These are phyloP conservation scores for Zaprionus ghesquierei DNA, from an alignment of 1,140 invertebrate genomes.

Conservation along the genomic window DNA sequence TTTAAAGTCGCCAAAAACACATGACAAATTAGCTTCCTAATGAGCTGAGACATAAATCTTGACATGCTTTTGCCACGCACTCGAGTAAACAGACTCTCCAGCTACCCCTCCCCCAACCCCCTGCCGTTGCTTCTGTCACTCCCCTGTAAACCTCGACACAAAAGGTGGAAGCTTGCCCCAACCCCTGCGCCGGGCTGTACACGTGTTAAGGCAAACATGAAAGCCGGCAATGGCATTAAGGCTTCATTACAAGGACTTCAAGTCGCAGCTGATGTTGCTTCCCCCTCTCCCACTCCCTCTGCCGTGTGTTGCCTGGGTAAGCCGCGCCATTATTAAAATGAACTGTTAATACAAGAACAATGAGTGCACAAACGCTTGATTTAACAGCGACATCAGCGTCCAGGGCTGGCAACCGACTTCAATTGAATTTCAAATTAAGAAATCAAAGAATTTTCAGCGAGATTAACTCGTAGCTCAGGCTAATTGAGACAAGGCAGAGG, in stretches of 20 bases:
- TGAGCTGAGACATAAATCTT: constrained; percentile 78
- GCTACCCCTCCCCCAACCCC: not conserved
- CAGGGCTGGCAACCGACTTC: constrained; percentile 37
- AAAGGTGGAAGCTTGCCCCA: constrained; percentile 1
- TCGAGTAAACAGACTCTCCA: constrained; percentile 31
- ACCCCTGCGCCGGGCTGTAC: constrained; percentile 49
- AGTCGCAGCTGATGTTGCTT: not conserved
- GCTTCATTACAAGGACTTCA: constrained; percentile 68
- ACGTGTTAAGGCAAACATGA: constrained; percentile 61
- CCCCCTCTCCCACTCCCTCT: not conserved
- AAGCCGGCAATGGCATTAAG: constrained; percentile 59
- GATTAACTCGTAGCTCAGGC: not conserved
- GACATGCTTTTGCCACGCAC: constrained; percentile 54
- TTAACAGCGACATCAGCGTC: constrained; percentile 31
- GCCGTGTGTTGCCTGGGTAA: constrained; percentile 1
- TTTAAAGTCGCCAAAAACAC: constrained; percentile 62
- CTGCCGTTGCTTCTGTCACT: not conserved
- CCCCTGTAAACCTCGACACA: constrained; percentile 2
- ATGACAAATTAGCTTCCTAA: constrained; percentile 79
- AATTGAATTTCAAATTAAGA: constrained; percentile 41
- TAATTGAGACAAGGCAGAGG: not conserved
- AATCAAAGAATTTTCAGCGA: constrained; percentile 13
- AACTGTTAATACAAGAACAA: constrained; percentile 70
- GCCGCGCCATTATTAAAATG: constrained; percentile 59
- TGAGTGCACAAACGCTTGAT: constrained; percentile 43